Evolutionary conservation across 2,113 vertebrate genomes (phyloP).

Genomic region (Apistogramma diplotaenia): DNA sequence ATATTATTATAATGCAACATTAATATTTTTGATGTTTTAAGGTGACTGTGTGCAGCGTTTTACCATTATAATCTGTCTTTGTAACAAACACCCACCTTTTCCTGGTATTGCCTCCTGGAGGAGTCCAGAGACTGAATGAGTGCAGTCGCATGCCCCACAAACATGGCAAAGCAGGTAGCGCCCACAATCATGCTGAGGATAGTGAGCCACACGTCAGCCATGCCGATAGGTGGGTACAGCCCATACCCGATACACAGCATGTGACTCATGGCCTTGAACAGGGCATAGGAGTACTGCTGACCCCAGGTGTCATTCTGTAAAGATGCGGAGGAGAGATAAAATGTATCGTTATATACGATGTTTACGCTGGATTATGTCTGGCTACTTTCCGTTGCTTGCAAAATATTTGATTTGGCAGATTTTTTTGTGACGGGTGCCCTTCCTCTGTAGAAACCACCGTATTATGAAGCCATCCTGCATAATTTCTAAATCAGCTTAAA

Average conservation of each 20-base stretch:
- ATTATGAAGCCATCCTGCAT: neutral
- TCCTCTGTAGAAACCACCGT: neutral
- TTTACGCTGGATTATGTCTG: neutral
- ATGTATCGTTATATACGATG: neutral
- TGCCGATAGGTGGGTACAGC: slow-evolving; percentile 91
- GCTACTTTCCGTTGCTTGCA: neutral
- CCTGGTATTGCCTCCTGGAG: slow-evolving; percentile 96
- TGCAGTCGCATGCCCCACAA: slow-evolving; percentile 96
- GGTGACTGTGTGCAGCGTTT: neutral
- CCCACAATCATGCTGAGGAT: slow-evolving; percentile 99
- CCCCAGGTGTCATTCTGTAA: slow-evolving; percentile 95
- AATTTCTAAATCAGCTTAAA: neutral
- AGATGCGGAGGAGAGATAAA: slow-evolving; percentile 9
- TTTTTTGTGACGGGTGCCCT: neutral
- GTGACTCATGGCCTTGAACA: slow-evolving; percentile 99
- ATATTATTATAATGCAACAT: neutral
- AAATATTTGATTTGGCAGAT: neutral
- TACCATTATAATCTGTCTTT: neutral
- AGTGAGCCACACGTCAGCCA: slow-evolving; percentile 98
- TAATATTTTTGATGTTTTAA: neutral
- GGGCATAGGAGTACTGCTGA: slow-evolving; percentile 95
- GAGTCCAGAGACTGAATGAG: slow-evolving; percentile 99
- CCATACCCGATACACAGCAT: slow-evolving; percentile 99
- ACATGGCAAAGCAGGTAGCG: slow-evolving; percentile 99
- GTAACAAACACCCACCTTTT: slow-evolving; percentile 84